Base-by-base conservation (phyloP, 2,888 invertebrate genomes). In the Archaeoteleia sp. region DNA sequence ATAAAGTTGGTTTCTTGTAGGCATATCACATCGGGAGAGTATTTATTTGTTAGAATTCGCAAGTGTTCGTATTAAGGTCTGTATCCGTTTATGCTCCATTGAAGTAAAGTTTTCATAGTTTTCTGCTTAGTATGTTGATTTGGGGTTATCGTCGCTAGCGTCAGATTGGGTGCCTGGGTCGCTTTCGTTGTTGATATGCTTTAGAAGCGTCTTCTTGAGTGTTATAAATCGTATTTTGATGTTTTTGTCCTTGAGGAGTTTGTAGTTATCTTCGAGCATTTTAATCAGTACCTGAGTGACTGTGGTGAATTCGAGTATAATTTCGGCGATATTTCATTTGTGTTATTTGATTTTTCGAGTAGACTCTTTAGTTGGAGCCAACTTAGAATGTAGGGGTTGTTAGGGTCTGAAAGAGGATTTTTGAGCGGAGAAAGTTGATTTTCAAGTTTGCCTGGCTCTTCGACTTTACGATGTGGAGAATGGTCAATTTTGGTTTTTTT, bases 1-100 rank as follows among this genome's bases (percentile, higher is more conserved):
- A n/a, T 57, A n/a, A n/a, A 17, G 13, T 67, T 61, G 4, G 57
- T 67, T 62, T 67, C 57, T 48, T 57, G 57, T 0, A 60, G 1
- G 13, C 49, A 60, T 5, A 67, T 20, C n/a, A n/a, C n/a, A n/a
- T n/a, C n/a, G n/a, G n/a, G n/a, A n/a, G n/a, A n/a, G n/a, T n/a
- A n/a, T n/a, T n/a, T n/a, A n/a, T n/a, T n/a, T n/a, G n/a, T n/a
- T n/a, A n/a, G n/a, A n/a, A n/a, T n/a, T n/a, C n/a, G n/a, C n/a
- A n/a, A n/a, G n/a, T n/a, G n/a, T 57, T 57, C 65, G 10, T 27
- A 25, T 39, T 40, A 20, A 3, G 14, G 14, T 2, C 9, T 14
- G 8, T 23, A 40, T 0, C 65, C 51, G 13, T 65, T 65, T 6
- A 65, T 14, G 17, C 57, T 65, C 53, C 51, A 65, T 40, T 65